Base-by-base conservation (phyloP, 2,797 vertebrate species). In the Ctenosaura bakeri region DNA sequence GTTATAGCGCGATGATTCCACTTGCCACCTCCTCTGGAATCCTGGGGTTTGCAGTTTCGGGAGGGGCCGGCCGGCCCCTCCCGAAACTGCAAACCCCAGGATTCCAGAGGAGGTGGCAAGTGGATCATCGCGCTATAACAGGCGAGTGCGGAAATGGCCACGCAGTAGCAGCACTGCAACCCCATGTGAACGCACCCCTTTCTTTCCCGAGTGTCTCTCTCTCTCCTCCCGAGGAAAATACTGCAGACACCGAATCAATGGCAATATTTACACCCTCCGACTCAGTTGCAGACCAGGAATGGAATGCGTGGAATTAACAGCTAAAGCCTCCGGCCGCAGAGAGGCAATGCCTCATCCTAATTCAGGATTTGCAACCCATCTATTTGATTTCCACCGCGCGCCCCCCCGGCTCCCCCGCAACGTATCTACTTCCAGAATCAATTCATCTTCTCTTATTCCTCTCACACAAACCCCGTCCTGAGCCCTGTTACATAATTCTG, bases 161-260 rank as follows among this genome's bases (percentile, higher is more conserved):
- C n/a, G 22, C 10, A 38, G 35, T 35, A 69, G 26, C 62, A 46
- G 76, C 77, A n/a, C 16, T 12, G 50, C 38, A 64, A n/a, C 69
- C 46, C 69, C 35, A 20, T 56, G 82, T 9, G 46, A 74, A 1
- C 88, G 50, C 26, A 56, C 18, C 20, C 52, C 1, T 12, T 85
- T 14, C 50, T n/a, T 59, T 35, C 42, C 91, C n/a, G 90, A 73
- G 26, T 87, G 83, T 92, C 93, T 52, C 91, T 86, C 64, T 92
- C 93, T 52, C 91, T 86, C 64, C 71, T 22, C 46, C 69, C n/a
- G 32, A 14, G 12, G 10, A 73, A 73, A 29, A 62, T 74, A 86
- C 16, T 91, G 87, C 80, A 54, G 79, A 18, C 18, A 22, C 54
- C 26, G 66, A 64, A 83, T 74, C 46, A 52, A 50, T 5, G 35